Base-by-base conservation (phyloP, 2,888 invertebrate species). In the Lepidocyrtinus sp. region DNA sequence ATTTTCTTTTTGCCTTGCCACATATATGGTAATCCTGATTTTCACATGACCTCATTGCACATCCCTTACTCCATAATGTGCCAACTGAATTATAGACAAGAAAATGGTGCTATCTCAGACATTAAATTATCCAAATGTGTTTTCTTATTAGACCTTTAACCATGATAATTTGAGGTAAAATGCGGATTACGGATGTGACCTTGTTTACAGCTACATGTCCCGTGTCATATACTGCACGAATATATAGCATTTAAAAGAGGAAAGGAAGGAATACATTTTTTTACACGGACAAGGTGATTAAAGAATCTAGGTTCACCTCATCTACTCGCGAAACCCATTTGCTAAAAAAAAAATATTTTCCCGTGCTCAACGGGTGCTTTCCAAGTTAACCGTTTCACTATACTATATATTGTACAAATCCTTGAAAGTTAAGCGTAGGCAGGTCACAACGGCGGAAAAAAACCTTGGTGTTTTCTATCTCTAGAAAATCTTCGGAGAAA, bases 31-130 rank as follows among this genome's bases (percentile, higher is more conserved):
- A 79, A 79, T 79, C 79, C 80, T 80, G 80, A 80, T 70, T 80
- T 80, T 80, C 80, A 80, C 80, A 80, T 80, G 80, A 80, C 80
- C 80, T 75, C 80, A 80, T 80, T 80, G 69, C 80, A 80, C 75
- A 80, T 75, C 80, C 80, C 80, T 75, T 75, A 59, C 61, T 80
- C 80, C 73, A 75, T 63, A 63, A 50, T 73, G 61, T 78, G 71
- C 59, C 67, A 71, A 71, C 36, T 36, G 36, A 36, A 36, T 1
- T 26, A 65, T 27, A 27, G 25, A 9, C 62, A 62, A 62, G 36
- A 36, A 36, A 36, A 36, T 36, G 36, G 36, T 36, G 36, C 36
- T 36, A 36, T 36, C 36, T 36, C 12, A 5, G 36, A 36, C 36
- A 36, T 36, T 36, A 36, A 36, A 36, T 36, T 36, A 36, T 36